phyloP scores from a whole-genome alignment of 2,797 vertebrate genomes.

The Vireo griseus region DNA sequence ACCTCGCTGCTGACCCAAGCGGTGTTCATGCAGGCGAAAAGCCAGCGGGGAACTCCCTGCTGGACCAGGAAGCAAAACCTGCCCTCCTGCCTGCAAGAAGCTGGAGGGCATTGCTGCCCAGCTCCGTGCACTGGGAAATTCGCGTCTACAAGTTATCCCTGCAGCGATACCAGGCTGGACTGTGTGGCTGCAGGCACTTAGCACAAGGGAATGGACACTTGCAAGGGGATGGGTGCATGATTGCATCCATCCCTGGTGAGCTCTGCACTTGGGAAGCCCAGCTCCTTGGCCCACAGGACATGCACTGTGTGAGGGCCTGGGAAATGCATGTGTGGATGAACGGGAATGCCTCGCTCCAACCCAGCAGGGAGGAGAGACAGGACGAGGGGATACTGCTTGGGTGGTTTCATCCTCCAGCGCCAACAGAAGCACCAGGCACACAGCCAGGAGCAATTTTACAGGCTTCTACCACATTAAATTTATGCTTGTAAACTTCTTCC shows the following conservation, averaged over 20 bases:
- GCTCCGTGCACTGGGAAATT: not conserved
- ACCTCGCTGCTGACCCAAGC: slow-evolving; percentile 11
- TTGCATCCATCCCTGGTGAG: not conserved
- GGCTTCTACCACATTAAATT: not conserved
- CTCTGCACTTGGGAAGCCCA: not conserved
- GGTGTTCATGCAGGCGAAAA: not conserved
- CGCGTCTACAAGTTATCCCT: not conserved
- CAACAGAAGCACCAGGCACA: not conserved
- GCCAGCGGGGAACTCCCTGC: slow-evolving; percentile 36
- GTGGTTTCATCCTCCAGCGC: not conserved
- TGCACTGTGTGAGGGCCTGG: not conserved
- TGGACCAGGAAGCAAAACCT: slow-evolving; percentile 31
- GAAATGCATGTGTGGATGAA: not conserved
- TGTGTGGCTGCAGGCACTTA: not conserved
- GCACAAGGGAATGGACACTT: not conserved
- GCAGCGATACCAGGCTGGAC: accelerated
- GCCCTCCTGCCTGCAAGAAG: not conserved
- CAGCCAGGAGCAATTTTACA: not conserved
- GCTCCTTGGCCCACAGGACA: not conserved
- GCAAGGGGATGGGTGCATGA: not conserved
- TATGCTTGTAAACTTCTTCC: not conserved
- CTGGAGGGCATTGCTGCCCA: accelerated
- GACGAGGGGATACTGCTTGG: accelerated
- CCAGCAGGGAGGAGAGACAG: accelerated
- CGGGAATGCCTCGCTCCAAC: not conserved